phyloP scores from a whole-genome alignment of 2,797 vertebrate species.

The Falco berigora region DNA sequence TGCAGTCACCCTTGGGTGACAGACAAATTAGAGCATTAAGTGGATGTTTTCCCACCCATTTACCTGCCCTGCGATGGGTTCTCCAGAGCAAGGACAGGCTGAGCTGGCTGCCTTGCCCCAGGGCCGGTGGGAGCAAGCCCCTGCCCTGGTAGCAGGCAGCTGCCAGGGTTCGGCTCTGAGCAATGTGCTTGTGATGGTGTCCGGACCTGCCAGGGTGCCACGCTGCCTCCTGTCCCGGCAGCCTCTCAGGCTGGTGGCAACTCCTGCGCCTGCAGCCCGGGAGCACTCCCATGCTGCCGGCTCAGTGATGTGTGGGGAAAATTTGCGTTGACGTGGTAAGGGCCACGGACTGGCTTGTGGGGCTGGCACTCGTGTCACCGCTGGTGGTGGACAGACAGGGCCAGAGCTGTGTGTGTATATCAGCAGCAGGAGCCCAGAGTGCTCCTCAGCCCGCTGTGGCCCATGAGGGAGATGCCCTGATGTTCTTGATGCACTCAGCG shows the following conservation, averaged over 20 bases:
- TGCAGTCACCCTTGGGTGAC: neutral
- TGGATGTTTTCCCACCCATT: neutral
- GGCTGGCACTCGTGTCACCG: neutral
- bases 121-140: neutral
- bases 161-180: neutral
- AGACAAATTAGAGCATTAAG: conserved; percentile 24
- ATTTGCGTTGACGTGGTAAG: rapidly evolving
- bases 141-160: neutral
- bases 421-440: neutral
- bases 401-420: neutral
- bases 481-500: neutral
- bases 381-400: neutral
- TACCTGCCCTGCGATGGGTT: neutral
- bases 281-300: neutral
- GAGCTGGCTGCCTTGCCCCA: neutral
- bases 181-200: neutral
- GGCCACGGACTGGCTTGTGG: rapidly evolving
- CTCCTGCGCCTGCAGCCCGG: neutral
- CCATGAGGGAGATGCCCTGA: neutral
- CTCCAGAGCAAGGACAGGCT: neutral
- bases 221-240: neutral
- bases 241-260: neutral
- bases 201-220: neutral
- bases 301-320: rapidly evolving
- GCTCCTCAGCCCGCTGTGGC: neutral